A percentile compares a stretch with the other conserved stretches of the same genome.
phyloP scores from a whole-genome alignment of 2,797 vertebrate genomes.

The Sitta carolinensis region DNA sequence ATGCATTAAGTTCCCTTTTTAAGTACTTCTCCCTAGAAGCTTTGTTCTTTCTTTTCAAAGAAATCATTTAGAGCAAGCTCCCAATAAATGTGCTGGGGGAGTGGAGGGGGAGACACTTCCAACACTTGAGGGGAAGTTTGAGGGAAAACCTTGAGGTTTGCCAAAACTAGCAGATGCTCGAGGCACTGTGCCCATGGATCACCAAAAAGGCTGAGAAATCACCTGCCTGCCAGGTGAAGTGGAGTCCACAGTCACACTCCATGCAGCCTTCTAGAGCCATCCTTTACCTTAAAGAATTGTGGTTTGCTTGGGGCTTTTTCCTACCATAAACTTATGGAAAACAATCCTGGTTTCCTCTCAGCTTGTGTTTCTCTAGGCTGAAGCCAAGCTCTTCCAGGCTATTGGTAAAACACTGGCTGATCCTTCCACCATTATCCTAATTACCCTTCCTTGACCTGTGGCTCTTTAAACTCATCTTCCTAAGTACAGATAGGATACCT shows the following conservation, averaged over 20 bases:
- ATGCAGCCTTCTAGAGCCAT: not conserved
- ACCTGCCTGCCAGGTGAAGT: not conserved
- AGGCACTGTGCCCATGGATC: accelerated
- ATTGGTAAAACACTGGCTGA: not conserved
- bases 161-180: not conserved
- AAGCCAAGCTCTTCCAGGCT: not conserved
- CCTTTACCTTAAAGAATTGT: not conserved
- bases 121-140: not conserved
- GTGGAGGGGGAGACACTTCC: not conserved
- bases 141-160: not conserved
- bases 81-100: not conserved
- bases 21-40: not conserved
- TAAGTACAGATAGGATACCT: not conserved
- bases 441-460: not conserved
- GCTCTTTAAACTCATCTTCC: conserved; percentile 10
- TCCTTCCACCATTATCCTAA: not conserved
- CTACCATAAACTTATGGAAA: accelerated
- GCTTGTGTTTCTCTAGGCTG: not conserved
- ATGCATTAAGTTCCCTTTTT: not conserved
- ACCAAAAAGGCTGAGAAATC: not conserved
- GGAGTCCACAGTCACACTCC: not conserved
- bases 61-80: not conserved
- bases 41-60: not conserved
- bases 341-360: not conserved
- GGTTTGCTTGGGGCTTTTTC: not conserved